These are phyloP conservation scores for Tenthredo mesomela DNA, from an alignment of 2,888 invertebrate species.

Conservation along the genomic window DNA sequence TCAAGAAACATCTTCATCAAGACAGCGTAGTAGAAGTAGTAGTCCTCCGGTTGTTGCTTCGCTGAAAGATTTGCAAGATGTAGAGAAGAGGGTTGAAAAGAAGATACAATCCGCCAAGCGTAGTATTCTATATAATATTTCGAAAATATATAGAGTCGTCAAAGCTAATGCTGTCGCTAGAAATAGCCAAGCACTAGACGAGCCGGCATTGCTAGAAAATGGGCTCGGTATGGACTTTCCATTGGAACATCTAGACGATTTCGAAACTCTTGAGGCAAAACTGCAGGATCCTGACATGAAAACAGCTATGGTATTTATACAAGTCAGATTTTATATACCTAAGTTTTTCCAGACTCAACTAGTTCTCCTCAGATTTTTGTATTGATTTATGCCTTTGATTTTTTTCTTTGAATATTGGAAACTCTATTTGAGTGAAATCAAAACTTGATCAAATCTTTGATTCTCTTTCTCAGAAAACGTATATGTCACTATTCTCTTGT, in stretches of 20 bases:
- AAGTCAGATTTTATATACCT: neutral
- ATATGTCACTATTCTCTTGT: slow-evolving; percentile 1
- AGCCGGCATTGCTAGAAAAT: neutral
- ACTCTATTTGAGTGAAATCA: neutral
- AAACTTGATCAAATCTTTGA: neutral
- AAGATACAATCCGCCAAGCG: neutral
- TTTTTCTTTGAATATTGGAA: neutral
- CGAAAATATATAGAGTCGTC: neutral
- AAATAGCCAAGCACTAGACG: neutral
- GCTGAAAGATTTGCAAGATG: neutral
- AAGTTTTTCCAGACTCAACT: too few relatives aligned
- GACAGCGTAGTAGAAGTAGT: too few relatives aligned
- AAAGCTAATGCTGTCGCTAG: neutral
- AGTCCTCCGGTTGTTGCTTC: too few relatives aligned
- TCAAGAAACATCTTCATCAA: too few relatives aligned
- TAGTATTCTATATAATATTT: neutral
- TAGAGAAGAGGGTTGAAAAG: neutral
- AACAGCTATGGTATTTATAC: slow-evolving; percentile 16
- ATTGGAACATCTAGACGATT: neutral
- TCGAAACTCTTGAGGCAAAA: neutral
- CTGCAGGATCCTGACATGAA: neutral
- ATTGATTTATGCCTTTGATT: neutral
- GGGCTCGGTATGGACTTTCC: neutral
- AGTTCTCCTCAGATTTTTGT: too few relatives aligned
- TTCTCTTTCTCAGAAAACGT: neutral